Evolutionary conservation across 2,113 vertebrate genomes (phyloP), one percentile per base, ranked within the genome.

Genomic region (Oncorhynchus tshawytscha): DNA sequence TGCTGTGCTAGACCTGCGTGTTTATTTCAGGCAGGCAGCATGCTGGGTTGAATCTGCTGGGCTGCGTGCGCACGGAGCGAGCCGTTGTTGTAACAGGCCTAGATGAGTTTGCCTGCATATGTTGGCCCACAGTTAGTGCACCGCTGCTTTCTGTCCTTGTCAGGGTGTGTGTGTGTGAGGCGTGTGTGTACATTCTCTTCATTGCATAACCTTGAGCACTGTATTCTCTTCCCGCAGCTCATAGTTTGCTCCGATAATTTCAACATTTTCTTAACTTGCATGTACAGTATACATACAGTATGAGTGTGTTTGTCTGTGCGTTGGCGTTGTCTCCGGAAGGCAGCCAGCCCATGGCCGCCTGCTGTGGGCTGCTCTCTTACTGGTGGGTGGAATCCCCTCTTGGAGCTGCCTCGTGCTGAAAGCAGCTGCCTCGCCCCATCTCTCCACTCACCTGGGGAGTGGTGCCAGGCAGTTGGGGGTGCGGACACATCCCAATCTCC

Each of bases 311-410:
- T 39, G 51, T 57, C 48, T 34, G 49, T 22, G 18, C 25, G 64
- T 81, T 84, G 77, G 77, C 71, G 69, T 80, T 48, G 20, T 82
- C 70, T 86, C 75, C 69, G 69, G 62, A 69, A 70, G 82, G 85
- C 86, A 82, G 84, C 77, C 75, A 83, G 79, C 57, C 27, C 51
- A 70, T 78, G 72, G 39, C 9, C 39, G 8, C 39, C 39, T 45
- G 39, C 39, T 85, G 88, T 79, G 80, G 74, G 82, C 57, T 78
- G 67, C 85, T 79, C 75, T 85, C 83, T 78, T 79, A 79, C 67
- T 64, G 75, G 82, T 90, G 71, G 87, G 87, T 76, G 84, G 88
- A 88, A 89, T 90, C 88, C 82, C 88, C 81, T 77, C 77, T 57
- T 75, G 81, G 84, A 90, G 82, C 71, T 83, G 80, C 82, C 79